Evolutionary conservation across 2,888 invertebrate genomes (phyloP).

Genomic region (Tridacna gigas): DNA sequence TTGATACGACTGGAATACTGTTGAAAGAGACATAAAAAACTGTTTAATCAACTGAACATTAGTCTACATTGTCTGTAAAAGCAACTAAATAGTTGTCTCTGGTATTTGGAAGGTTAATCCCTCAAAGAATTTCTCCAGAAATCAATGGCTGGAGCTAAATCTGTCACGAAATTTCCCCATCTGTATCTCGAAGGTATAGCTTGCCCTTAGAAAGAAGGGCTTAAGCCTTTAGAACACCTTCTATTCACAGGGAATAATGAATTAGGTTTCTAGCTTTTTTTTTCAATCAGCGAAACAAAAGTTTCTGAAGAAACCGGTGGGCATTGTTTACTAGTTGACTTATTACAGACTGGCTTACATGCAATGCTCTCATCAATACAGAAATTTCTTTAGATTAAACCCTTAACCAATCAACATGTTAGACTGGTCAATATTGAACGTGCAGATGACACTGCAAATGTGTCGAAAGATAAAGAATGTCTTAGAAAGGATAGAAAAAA

Average conservation of each 20-base stretch:
- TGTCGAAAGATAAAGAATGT: too few relatives aligned
- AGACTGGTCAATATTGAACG: too few relatives aligned
- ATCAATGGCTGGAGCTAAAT: constrained; percentile 4
- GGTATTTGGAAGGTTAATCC: too few relatives aligned
- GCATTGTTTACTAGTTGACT: constrained; percentile 19
- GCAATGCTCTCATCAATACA: constrained; percentile 41
- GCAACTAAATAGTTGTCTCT: too few relatives aligned
- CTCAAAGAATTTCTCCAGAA: background rate
- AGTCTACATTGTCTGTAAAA: too few relatives aligned
- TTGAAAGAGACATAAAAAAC: too few relatives aligned
- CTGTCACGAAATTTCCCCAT: constrained; percentile 1
- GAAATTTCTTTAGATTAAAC: constrained; percentile 5
- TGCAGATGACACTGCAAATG: too few relatives aligned
- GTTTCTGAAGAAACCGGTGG: background rate
- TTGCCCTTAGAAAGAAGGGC: constrained; percentile 4
- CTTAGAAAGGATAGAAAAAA: too few relatives aligned
- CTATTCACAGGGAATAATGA: constrained; percentile 6
- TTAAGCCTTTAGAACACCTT: background rate
- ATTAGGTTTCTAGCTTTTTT: constrained; percentile 4
- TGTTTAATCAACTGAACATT: too few relatives aligned
- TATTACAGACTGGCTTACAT: constrained; percentile 26
- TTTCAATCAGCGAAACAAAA: constrained; percentile 11
- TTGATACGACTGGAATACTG: too few relatives aligned
- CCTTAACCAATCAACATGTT: too few relatives aligned
- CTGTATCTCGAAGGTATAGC: background rate